Percentiles rank a stretch among this genome's conserved stretches.
Conservation (phyloP, 1,140 invertebrate species). For the Habropoda laboriosa region DNA sequence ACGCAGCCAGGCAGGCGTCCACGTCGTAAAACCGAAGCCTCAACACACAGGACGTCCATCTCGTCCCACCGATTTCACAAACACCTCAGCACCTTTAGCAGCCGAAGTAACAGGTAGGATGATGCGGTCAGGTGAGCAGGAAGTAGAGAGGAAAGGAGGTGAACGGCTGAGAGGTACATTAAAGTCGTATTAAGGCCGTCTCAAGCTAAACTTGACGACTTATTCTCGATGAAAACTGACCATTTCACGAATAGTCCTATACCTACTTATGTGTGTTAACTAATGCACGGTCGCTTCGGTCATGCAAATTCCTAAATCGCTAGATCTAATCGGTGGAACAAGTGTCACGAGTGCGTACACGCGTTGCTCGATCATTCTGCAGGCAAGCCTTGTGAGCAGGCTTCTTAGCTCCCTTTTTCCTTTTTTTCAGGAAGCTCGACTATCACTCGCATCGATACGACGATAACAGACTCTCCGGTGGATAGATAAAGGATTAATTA, state of each 20-base stretch:
- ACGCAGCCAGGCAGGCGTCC: too few species aligned
- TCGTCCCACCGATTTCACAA: conserved; percentile 55
- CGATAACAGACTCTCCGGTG: not conserved
- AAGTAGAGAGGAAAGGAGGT: not conserved
- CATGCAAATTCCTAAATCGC: conserved; percentile 65
- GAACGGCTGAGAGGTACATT: conserved; percentile 55
- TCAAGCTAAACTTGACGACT: conserved; percentile 52
- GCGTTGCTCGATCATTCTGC: not conserved
- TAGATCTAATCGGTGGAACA: conserved; percentile 48
- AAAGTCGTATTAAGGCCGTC: conserved; percentile 68
- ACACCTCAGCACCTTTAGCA: conserved; percentile 11
- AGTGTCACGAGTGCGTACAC: conserved; percentile 43
- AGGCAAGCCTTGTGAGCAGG: conserved; percentile 4
- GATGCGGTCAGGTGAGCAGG: not conserved
- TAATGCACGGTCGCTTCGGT: conserved; percentile 20
- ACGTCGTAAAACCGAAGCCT: too few species aligned
- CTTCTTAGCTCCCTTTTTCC: not conserved
- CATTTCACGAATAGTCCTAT: conserved; percentile 15
- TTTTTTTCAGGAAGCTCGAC: not conserved
- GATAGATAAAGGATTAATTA: not conserved
- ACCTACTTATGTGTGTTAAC: not conserved
- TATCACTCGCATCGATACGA: not conserved
- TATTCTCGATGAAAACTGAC: conserved; percentile 50
- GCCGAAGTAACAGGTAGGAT: conserved; percentile 18
- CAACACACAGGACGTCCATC: conserved; percentile 17